phyloP scores from a whole-genome alignment of 2,797 vertebrate genomes.

The Poeciliopsis paucimaculata region DNA sequence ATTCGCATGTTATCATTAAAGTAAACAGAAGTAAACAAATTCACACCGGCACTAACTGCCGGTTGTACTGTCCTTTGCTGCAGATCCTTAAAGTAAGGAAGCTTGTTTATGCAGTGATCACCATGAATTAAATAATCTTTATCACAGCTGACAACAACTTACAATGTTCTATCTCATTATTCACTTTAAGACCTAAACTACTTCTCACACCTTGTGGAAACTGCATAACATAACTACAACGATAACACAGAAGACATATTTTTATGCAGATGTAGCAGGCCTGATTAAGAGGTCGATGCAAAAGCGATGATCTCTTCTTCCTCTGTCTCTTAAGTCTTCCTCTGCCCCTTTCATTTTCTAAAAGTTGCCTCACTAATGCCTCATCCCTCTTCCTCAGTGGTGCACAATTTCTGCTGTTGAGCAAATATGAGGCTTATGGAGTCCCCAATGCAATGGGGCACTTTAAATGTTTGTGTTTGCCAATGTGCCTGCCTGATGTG shows the following conservation, averaged over 20 bases:
- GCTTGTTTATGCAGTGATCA: constrained; percentile 2
- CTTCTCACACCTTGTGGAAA: constrained; percentile 57
- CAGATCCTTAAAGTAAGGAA: neutral
- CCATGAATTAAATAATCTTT: neutral
- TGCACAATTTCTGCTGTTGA: constrained; percentile 59
- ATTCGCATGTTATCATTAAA: neutral
- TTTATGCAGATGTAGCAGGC: constrained; percentile 44
- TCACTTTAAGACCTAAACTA: constrained; percentile 7
- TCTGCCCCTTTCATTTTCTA: constrained; percentile 27
- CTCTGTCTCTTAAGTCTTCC: constrained; percentile 4
- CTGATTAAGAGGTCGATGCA: constrained; percentile 55
- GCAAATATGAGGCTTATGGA: constrained; percentile 58
- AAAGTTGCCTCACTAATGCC: constrained; percentile 16
- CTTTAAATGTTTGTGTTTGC: constrained; percentile 78
- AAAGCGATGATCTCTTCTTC: constrained; percentile 42
- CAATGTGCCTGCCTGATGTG: constrained; percentile 40
- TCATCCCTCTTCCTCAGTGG: constrained; percentile 43
- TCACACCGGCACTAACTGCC: neutral
- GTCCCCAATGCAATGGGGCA: constrained; percentile 63
- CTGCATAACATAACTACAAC: constrained; percentile 15
- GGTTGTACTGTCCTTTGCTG: neutral
- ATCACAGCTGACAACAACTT: neutral
- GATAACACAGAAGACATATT: constrained; percentile 25
- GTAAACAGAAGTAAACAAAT: neutral
- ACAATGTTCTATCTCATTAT: constrained; percentile 2